These are phyloP conservation scores for Protodeltote pygarga DNA, from an alignment of 2,888 invertebrate genomes.

Conservation along the genomic window DNA sequence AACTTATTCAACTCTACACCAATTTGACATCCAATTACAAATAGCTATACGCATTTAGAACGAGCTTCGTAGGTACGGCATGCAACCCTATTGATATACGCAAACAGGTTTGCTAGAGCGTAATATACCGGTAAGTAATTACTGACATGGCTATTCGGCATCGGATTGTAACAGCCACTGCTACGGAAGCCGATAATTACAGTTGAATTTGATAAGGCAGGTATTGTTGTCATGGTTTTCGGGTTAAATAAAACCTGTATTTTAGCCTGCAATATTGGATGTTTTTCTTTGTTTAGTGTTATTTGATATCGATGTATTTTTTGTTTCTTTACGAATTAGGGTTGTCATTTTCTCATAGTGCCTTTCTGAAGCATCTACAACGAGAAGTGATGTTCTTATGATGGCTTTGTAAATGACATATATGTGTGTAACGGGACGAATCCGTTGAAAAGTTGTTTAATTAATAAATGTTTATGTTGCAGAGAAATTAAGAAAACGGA, in stretches of 20 bases:
- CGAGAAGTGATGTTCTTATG: no score
- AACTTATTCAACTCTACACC: constrained; percentile 11
- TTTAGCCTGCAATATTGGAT: background rate
- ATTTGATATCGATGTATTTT: no score
- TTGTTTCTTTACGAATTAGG: no score
- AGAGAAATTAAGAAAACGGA: no score
- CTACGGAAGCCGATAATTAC: constrained; percentile 16
- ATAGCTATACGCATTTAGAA: constrained; percentile 2
- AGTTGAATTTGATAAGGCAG: constrained; percentile 18
- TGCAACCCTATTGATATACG: constrained; percentile 4
- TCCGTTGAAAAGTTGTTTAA: no score
- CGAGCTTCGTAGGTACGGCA: background rate
- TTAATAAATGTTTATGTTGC: no score
- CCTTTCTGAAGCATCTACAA: no score
- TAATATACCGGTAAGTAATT: constrained; percentile 24
- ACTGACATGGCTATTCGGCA: constrained; percentile 20
- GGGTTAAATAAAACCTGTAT: no score
- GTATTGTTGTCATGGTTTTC: background rate
- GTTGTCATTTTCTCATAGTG: no score
- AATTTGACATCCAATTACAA: constrained; percentile 25
- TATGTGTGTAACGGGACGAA: no score
- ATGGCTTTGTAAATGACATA: no score
- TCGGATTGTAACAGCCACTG: background rate
- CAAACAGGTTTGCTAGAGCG: constrained; percentile 18
- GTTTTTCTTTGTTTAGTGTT: no score